A percentile compares a stretch with the other conserved stretches of the same genome.
phyloP scores from a whole-genome alignment of 2,113 vertebrate species.

The Alaudala cheleensis region DNA sequence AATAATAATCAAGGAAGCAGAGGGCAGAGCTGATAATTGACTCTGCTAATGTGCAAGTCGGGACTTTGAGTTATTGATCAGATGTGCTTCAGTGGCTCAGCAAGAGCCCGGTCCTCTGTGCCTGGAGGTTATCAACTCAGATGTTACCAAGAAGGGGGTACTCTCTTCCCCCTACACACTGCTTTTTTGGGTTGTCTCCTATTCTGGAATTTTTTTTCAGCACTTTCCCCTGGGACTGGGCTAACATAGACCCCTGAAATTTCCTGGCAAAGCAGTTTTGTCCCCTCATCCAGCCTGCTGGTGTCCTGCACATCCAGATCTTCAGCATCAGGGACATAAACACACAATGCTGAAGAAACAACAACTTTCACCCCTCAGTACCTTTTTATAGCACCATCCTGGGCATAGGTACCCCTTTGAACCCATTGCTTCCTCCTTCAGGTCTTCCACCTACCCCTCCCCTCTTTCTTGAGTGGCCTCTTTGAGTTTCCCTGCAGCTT shows the following conservation, averaged over 20 bases:
- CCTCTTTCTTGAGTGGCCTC: not conserved
- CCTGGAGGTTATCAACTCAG: not conserved
- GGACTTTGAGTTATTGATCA: slow-evolving; percentile 65
- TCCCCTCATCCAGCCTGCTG: not conserved
- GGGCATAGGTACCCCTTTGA: not conserved
- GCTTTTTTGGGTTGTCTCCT: not conserved
- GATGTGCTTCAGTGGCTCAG: slow-evolving; percentile 40
- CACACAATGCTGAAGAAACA: not conserved
- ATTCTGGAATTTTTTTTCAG: not conserved
- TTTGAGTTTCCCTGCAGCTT: not conserved
- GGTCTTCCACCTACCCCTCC: not conserved
- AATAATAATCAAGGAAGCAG: slow-evolving; percentile 72
- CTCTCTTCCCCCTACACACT: not conserved
- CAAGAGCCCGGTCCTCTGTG: not conserved
- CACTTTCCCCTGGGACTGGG: not conserved
- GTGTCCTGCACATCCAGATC: not conserved
- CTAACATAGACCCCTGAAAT: not conserved
- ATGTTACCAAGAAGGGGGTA: not conserved
- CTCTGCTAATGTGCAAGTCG: slow-evolving; percentile 57
- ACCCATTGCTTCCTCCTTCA: not conserved
- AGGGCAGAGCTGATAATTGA: slow-evolving; percentile 68
- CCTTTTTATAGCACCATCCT: not conserved
- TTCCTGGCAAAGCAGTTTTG: not conserved
- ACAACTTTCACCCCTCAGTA: not conserved
- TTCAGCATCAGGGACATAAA: not conserved